These are phyloP conservation scores for Hydractinia echinata DNA, from an alignment of 30 jellyfish, hydroid and myxozoan species.

Conservation along the genomic window DNA sequence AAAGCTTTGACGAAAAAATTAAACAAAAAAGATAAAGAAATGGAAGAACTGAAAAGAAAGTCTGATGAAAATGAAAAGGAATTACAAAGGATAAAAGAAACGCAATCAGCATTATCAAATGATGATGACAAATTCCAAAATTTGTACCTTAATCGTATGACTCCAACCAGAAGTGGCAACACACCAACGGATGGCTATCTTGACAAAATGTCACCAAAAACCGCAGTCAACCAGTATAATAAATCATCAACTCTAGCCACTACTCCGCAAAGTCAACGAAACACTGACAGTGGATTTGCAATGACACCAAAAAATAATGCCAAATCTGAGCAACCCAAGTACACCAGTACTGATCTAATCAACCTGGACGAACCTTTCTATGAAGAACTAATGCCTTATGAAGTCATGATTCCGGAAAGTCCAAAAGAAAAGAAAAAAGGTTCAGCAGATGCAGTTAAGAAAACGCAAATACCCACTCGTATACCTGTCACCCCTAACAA, in stretches of 20 bases:
- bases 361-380: not conserved
- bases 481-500: slow-evolving; percentile 19
- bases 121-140: slow-evolving; percentile 35
- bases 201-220: slow-evolving; percentile 18
- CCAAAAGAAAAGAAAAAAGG: not conserved
- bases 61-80: slow-evolving; percentile 14
- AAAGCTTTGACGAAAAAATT: slow-evolving; percentile 7
- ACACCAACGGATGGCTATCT: slow-evolving; percentile 17
- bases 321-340: not conserved
- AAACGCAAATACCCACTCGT: not conserved
- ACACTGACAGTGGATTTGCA: slow-evolving; percentile 10
- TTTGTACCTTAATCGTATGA: slow-evolving; percentile 17
- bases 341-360: not conserved
- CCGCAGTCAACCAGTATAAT: not conserved
- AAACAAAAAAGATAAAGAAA: slow-evolving; percentile 30
- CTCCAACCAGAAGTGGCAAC: slow-evolving; percentile 8
- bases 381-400: not conserved
- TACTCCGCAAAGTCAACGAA: not conserved
- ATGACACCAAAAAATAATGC: not conserved
- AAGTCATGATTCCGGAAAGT: not conserved
- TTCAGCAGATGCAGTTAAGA: not conserved
- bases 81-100: not conserved
- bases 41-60: slow-evolving; percentile 20
- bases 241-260: not conserved
- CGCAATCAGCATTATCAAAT: slow-evolving; percentile 8